Evolutionary conservation across 2,113 vertebrate genomes (phyloP), one percentile per base, ranked within the genome.

Genomic region (Calyptomena viridis): DNA sequence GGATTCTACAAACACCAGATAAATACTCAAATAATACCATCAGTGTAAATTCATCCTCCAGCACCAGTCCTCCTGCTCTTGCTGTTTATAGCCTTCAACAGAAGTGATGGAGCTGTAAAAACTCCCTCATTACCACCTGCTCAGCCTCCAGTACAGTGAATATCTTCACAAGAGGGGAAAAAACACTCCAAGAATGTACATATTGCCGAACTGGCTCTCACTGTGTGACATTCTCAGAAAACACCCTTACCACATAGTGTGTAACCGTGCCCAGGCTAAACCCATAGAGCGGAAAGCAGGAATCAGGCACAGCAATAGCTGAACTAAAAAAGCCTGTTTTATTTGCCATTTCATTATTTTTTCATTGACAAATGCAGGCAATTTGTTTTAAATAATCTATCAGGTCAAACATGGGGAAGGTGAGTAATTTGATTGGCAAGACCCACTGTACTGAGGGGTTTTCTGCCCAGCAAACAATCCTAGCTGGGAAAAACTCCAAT

Each of bases 81-180:
- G 79, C 93, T 52, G 39, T 92, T 94, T 87, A 95, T 49, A 97
- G 94, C 89, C 42, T 28, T n/a, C 80, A 78, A 83, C 59, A 84
- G 52, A 89, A 87, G 35, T 1, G 2, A 56, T 12, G 44, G 28
- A 78, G 69, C 84, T 94, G 49, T 78, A 84, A 84, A 91, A 92
- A 84, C 62, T 82, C 76, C 35, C 58, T 96, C 73, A 8, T 56
- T 92, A 74, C 87, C 87, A 94, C 95, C 86, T 72, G 91, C 94
- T 94, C 94, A 91, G 86, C 64, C 56, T 64, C 31, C 84, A 72
- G 40, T 4, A 64, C 4, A n/a, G 33, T 46, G n/a, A 30, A 0
- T 39, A 42, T 47, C 66, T 89, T 64, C 47, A 81, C 10, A 59
- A 44, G 69, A 58, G 8, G n/a, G 12, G 49, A 42, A 84, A 83